Evolutionary conservation across 2,888 invertebrate genomes (phyloP).

Genomic region (Villa cingulata): DNA sequence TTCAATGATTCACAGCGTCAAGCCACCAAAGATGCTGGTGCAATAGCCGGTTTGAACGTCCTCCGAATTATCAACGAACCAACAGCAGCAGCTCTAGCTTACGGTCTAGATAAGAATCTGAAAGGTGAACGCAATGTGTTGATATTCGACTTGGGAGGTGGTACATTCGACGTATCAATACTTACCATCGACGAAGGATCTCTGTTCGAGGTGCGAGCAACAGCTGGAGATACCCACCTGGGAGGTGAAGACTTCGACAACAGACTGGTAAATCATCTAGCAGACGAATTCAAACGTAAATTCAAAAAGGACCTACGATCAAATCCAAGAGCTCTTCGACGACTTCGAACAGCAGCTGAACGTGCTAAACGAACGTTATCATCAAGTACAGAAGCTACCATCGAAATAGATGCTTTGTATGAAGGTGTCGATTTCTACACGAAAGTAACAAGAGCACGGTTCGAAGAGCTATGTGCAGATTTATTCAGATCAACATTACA

Average conservation of each 20-base stretch:
- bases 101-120: constrained; percentile 72
- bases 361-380: constrained; percentile 59
- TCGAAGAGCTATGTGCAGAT: constrained; percentile 56
- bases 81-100: constrained; percentile 80
- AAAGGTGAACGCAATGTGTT: constrained; percentile 63
- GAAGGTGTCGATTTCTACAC: constrained; percentile 58
- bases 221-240: constrained; percentile 82
- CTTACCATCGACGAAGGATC: constrained; percentile 78
- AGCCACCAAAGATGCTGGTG: constrained; percentile 85
- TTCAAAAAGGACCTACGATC: constrained; percentile 48
- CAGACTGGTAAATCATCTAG: constrained; percentile 70
- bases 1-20: constrained; percentile 77
- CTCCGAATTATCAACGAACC: constrained; percentile 82
- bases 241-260: constrained; percentile 84
- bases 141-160: constrained; percentile 47
- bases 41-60: constrained; percentile 74
- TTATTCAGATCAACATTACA: constrained; percentile 54
- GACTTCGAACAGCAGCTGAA: constrained; percentile 58
- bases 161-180: constrained; percentile 87
- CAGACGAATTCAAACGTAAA: constrained; percentile 69
- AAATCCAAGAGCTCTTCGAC: constrained; percentile 46
- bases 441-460: constrained; percentile 52
- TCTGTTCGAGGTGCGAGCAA: constrained; percentile 84
- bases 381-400: constrained; percentile 55
- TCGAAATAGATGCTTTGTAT: constrained; percentile 57